phyloP scores from a whole-genome alignment of 2,113 vertebrate species.

The Ctenomys sociabilis region DNA sequence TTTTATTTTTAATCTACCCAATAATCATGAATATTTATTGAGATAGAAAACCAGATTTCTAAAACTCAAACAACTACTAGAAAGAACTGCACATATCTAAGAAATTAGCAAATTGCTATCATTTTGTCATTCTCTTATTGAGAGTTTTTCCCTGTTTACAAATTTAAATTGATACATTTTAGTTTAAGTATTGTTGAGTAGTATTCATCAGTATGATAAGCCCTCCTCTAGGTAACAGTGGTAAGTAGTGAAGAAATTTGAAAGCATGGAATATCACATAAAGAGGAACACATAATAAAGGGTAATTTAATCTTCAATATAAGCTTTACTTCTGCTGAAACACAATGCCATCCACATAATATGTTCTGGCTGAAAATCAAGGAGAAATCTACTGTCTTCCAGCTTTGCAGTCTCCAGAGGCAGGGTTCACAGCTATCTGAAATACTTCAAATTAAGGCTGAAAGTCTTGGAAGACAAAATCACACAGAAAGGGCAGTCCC shows the following conservation, averaged over 20 bases:
- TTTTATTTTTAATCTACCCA: not conserved
- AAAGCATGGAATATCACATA: not conserved
- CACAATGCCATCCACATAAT: not conserved
- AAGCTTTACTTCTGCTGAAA: not conserved
- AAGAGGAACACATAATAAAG: not conserved
- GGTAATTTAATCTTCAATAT: not conserved
- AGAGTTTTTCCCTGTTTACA: not conserved
- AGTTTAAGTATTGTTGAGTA: not conserved
- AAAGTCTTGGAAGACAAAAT: not conserved
- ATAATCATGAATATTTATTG: slow-evolving; percentile 7
- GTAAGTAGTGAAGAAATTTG: not conserved
- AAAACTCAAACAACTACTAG: not conserved
- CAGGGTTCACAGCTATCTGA: not conserved
- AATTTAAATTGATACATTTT: not conserved
- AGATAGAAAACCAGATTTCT: slow-evolving; percentile 20
- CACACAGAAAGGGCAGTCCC: not conserved
- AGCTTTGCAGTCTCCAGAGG: not conserved
- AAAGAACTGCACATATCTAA: not conserved
- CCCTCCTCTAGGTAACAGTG: not conserved
- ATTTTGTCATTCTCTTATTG: not conserved
- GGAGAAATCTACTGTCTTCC: not conserved
- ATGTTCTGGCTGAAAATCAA: not conserved
- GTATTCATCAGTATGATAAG: not conserved
- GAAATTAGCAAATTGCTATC: not conserved
- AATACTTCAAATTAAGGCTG: not conserved